Evolutionary conservation across 2,797 vertebrate species (phyloP), one percentile per base, ranked within the genome.

Genomic region (Alca torda): DNA sequence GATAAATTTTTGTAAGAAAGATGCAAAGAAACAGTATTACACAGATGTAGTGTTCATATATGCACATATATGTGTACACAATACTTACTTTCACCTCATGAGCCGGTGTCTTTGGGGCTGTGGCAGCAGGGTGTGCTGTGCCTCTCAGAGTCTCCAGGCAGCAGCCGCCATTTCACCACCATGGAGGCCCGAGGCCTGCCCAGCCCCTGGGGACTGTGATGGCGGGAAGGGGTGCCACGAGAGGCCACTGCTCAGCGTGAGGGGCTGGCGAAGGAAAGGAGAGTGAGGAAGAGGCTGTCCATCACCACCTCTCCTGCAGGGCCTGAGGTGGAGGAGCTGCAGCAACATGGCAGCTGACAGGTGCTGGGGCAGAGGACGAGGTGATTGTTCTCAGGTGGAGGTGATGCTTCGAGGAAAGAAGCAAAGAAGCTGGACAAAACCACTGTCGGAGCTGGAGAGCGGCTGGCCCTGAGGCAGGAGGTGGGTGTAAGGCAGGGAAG

Each of bases 91-190:
- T 23, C 48, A 23, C 1, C 1, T 24, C 65, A 48, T 0, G 1
- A 59, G 45, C 14, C 0, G 0, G n/a, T 5, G 68, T 33, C 6
- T 87, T 65, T 45, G 37, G 30, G 31, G 50, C 63, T 35, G 51
- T 0, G 1, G 50, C 23, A n/a, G 50, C 50, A 53, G n/a, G 26
- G 70, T 6, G 8, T 2, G 0, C 18, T 0, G 1, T 25, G 33
- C 23, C 59, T 45, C 25, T 45, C 31, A 28, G 28, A 65, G 39
- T 23, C 56, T 48, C 39, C 31, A 15, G 61, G 31, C 30, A 61
- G 53, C 23, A 1, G 6, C 60, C 0, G 1, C 54, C 63, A 26
- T 51, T 81, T 81, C 43, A 26, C 31, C 64, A 33, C 11, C 12
- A 9, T 5, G 70, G 48, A 3, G 7, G 28, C 33, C 46, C 0